Conservation (phyloP, 2,797 vertebrate species). For the Amniataba percoides region DNA sequence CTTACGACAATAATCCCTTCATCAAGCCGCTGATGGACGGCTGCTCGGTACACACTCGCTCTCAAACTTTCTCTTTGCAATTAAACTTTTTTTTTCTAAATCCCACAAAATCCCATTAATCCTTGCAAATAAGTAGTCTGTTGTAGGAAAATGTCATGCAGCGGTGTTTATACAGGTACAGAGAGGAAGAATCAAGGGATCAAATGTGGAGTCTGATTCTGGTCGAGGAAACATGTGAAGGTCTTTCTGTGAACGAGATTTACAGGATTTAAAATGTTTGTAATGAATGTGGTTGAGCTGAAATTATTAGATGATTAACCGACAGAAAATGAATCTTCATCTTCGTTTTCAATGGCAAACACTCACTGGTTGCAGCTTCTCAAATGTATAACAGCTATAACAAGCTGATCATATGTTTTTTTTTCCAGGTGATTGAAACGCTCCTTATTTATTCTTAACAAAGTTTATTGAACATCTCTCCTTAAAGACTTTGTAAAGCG, state of each 20-base stretch:
- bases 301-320: background rate
- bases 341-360: background rate
- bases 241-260: background rate
- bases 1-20: conserved; percentile 95
- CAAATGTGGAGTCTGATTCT: background rate
- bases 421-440: too few relatives aligned
- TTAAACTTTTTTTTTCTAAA: conserved; percentile 36
- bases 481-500: background rate
- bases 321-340: background rate
- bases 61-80: conserved; percentile 44
- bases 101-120: conserved; percentile 46
- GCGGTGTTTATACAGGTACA: conserved; percentile 7
- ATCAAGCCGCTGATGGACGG: conserved; percentile 93
- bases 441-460: too few relatives aligned
- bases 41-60: conserved; percentile 90
- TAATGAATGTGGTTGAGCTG: background rate
- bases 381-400: background rate
- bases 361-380: background rate
- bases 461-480: conserved; percentile 1
- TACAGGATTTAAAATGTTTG: background rate
- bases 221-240: too few relatives aligned
- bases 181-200: background rate
- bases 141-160: background rate
- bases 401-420: too few relatives aligned
- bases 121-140: conserved; percentile 39